Evolutionary conservation across 2,888 invertebrate species (phyloP), one percentile per base, ranked within the genome.

Genomic region (Papilio gigon): DNA sequence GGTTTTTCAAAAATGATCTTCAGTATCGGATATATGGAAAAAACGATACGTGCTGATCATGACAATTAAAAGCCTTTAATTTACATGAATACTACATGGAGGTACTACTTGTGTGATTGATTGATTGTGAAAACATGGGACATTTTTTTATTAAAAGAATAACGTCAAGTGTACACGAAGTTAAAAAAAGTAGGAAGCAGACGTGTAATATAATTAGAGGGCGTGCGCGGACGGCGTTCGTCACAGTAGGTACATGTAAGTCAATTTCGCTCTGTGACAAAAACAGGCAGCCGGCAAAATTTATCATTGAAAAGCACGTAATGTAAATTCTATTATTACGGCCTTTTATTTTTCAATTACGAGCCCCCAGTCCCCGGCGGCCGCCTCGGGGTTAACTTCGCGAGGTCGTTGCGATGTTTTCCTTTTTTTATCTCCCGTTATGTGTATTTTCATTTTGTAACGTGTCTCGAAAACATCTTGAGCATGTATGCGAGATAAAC

Each of bases 261-360:
- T 85, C 84, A 84, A 84, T 82, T 84, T 81, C 82, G 82, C 75
- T 84, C 84, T 84, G 87, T 90, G 90, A 84, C 91, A 90, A 85
- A 86, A 88, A 83, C 90, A 90, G 88, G 80, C 87, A 84, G 84
- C 83, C 83, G 81, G 85, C 79, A 86, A 86, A 89, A 84, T 89
- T 88, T 89, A 84, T 90, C 88, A 88, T 87, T 90, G 86, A 87
- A 85, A 85, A 87, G 86, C 88, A 88, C 86, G 89, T 89, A 89
- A 89, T 87, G 90, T 89, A 89, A 90, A 91, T 91, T 92, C 90
- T 90, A 91, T 92, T 91, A 92, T 91, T 88, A 89, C 88, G 87
- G 88, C 84, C 89, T 91, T 91, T 91, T 92, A 92, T 91, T 92
- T 92, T 91, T 90, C 92, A 92, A 92, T 92, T 92, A 91, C 92